Evolutionary conservation across 1,140 invertebrate genomes (phyloP).

Genomic region (Drosophila trapezifrons): DNA sequence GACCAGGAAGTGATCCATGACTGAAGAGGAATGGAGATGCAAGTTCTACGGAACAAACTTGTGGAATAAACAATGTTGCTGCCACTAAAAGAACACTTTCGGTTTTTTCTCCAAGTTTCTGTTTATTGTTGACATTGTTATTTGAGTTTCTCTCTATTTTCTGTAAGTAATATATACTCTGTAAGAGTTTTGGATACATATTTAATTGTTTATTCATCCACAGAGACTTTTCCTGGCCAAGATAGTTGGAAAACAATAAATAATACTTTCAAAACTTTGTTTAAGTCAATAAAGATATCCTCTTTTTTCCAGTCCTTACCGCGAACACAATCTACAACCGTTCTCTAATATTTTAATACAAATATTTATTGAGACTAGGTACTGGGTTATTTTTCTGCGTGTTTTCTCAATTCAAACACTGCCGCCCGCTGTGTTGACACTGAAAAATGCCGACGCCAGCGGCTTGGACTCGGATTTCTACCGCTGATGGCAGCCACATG

Average conservation of each 20-base stretch:
- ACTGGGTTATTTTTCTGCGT: neutral
- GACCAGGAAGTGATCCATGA: neutral
- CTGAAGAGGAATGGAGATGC: neutral
- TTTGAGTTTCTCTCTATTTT: no score
- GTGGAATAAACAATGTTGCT: no score
- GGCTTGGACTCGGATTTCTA: slow-evolving; percentile 24
- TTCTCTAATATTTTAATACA: neutral
- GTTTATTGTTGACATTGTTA: no score
- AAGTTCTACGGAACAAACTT: no score
- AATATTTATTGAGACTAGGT: neutral
- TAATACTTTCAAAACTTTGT: neutral
- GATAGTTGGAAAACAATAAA: neutral
- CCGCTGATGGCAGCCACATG: slow-evolving; percentile 44
- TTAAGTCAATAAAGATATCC: no score
- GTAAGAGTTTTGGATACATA: neutral
- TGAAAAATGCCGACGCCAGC: slow-evolving; percentile 66
- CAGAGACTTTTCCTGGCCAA: neutral
- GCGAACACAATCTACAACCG: no score
- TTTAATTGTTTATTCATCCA: neutral
- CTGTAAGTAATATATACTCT: neutral
- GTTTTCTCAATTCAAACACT: slow-evolving; percentile 53
- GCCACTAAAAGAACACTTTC: neutral
- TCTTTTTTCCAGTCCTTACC: no score
- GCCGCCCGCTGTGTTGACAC: slow-evolving; percentile 76
- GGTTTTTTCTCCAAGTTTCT: neutral